Percentiles rank a stretch among this genome's conserved stretches.
These are phyloP conservation scores for Tachina lurida DNA, from an alignment of 2,888 invertebrate species.

Conservation along the genomic window DNA sequence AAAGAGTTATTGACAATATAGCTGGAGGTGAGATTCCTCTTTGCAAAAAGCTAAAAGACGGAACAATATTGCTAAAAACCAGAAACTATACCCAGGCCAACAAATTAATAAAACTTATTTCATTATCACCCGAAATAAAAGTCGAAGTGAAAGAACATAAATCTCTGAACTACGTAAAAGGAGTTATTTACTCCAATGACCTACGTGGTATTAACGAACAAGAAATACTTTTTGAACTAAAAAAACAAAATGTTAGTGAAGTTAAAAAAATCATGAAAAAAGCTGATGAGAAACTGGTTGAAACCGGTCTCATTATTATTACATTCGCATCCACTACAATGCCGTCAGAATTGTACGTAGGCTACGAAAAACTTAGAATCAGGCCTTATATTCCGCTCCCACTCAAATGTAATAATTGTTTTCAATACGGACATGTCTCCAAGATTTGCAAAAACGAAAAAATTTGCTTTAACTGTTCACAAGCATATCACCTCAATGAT, in stretches of 20 bases:
- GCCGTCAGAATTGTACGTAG: neutral
- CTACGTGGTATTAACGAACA: constrained; percentile 7
- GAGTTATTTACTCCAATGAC: constrained; percentile 43
- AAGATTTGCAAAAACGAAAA: constrained; percentile 5
- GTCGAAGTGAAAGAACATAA: constrained; percentile 15
- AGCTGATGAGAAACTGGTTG: neutral
- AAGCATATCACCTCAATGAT: constrained; percentile 10
- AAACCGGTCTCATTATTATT: constrained; percentile 22
- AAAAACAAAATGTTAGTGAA: constrained; percentile 14
- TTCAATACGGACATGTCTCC: neutral
- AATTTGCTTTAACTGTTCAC: constrained; percentile 29
- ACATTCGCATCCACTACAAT: constrained; percentile 5
- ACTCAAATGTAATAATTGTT: constrained; percentile 23
- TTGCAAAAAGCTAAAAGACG: constrained; percentile 51
- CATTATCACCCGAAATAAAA: constrained; percentile 21
- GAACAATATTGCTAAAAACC: constrained; percentile 55
- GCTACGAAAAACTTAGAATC: constrained; percentile 13
- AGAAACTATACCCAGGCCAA: constrained; percentile 30
- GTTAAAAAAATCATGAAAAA: constrained; percentile 23
- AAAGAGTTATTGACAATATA: constrained; percentile 50
- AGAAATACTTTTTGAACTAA: constrained; percentile 11
- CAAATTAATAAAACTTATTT: constrained; percentile 24
- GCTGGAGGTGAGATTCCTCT: constrained; percentile 38
- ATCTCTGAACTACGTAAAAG: neutral
- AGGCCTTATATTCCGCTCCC: constrained; percentile 36